Base-by-base conservation (phyloP, 2,797 vertebrate genomes). In the Scolopax bukidnonensis region DNA sequence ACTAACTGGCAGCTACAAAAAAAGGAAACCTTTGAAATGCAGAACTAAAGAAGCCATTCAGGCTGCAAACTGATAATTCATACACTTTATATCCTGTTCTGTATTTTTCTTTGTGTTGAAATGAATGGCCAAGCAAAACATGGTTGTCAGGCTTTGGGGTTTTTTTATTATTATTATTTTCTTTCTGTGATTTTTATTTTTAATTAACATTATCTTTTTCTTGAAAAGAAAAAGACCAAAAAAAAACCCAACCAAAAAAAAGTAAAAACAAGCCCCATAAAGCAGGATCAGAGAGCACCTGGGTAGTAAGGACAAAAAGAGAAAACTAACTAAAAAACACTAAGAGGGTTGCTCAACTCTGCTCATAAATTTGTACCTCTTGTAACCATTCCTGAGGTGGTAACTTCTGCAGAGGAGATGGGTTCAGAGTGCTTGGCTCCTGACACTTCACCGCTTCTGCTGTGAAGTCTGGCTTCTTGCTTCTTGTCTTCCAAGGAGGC, bases 11-110 rank as follows among this genome's bases (percentile, higher is more conserved):
- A 96, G 85, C 83, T 95, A 89, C 90, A 57, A 88, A 95, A 95
- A 95, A 96, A 88, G 89, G 91, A 93, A 90, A 92, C 88, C 89
- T 94, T 90, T 96, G 93, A 95, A 81, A 95, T 93, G 84, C 54
- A 89, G 87, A 93, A 89, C 80, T 92, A 90, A 96, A 97, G 87
- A 92, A 95, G 71, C 83, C 82, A 81, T 91, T 95, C 74, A 70
- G 83, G 36, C 90, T 89, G 67, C 61, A 89, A 93, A 94, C 78
- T 93, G 82, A 90, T 96, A 90, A 96, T 94, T 96, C 94, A 83
- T 95, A 45, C 63, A 65, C 60, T 95, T 92, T 90, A 85, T 88
- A 94, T 94, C 89, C 86, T 94, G 87, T 64, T 79, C 68, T 87
- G 41, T 91, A 41, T 96, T 94, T 95, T 90, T 47, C 88, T 92